Evolutionary conservation across 2,113 vertebrate genomes (phyloP), one percentile per base, ranked within the genome.

Genomic region (Arothron firmamentum): DNA sequence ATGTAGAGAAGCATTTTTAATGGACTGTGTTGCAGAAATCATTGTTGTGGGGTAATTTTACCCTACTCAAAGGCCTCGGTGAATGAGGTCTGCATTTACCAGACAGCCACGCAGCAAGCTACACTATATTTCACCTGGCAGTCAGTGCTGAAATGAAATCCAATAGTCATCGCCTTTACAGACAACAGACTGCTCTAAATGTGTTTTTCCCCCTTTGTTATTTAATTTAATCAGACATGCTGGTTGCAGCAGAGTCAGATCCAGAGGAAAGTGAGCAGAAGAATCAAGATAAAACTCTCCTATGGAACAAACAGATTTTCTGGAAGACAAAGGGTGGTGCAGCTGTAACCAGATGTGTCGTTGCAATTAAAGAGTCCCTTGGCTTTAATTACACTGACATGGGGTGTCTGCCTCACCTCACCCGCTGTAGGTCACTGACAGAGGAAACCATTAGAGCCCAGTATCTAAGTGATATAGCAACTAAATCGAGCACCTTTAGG

Each of bases 401-500:
- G 88, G 89, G 90, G 90, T 93, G 91, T 93, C 88, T 55, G 15
- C 80, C 81, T 93, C 90, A 93, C 87, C 88, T 88, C 82, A 59
- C 90, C 90, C 88, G 88, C 91, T 90, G 88, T 91, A 94, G 93
- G 93, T 94, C 93, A 93, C 92, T 92, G 93, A 92, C 91, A 92
- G 81, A 90, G 90, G 90, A 93, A 92, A 90, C 94, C 93, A 95
- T 98, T 98, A 96, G 91, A 93, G 93, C 93, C 92, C 91, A 91
- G 92, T 91, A 92, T 92, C 93, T 95, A 94, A 95, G 93, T 90
- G 85, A 93, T 96, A 94, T 94, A 94, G 93, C 92, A 92, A 93
- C 93, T 95, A 95, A 95, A 96, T 96, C 94, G 94, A 95, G 93
- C 92, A 95, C 94, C 94, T 94, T 93, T 94, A 94, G 93, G 92